Evolutionary conservation across 2,797 vertebrate species (phyloP), one percentile per base, ranked within the genome.

Genomic region (Sus cebifrons): DNA sequence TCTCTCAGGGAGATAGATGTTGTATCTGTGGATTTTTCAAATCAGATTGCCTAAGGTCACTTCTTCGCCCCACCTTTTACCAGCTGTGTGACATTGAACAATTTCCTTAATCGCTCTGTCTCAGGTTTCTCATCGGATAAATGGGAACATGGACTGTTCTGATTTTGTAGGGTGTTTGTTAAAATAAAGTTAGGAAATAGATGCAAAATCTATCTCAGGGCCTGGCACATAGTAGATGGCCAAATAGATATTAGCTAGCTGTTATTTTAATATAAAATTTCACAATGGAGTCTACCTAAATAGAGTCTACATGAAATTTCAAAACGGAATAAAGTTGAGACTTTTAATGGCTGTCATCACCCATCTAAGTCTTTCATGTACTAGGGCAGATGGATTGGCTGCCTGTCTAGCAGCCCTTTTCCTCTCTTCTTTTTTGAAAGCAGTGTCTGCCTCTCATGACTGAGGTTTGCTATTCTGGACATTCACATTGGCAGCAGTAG

Each of bases 201-300:
- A 58, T 74, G n/a, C 4, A 40, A 56, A 75, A 54, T 32, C 25
- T 60, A 20, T 36, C 8, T 27, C 3, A 12, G 14, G 20, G 5
- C 2, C 29, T 81, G 5, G 1, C 15, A 89, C 23, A 79, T 0
- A 54, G 21, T 3, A 85, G 16, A 44, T 58, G 14, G 25, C 36
- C 21, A 77, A 49, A 81, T 44, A 84, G 21, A 70, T 65, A 13
- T 71, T 60, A 58, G 8, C 11, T 89, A 65, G 60, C 12, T 92
- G 23, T 83, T 81, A 54, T 29, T 86, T 44, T 92, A 70, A 77
- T 36, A 15, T 68, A 75, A 93, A 88, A 89, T 73, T 83, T 95
- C 3, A 90, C 64, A 10, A 74, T 74, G 44, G 44, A 17, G 44
- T 96, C 44, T 71, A 36, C 7, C 60, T 71, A 70, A 25, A 73